Base-by-base conservation (phyloP, 2,888 invertebrate species). In the Lissocephala sabroskyi region DNA sequence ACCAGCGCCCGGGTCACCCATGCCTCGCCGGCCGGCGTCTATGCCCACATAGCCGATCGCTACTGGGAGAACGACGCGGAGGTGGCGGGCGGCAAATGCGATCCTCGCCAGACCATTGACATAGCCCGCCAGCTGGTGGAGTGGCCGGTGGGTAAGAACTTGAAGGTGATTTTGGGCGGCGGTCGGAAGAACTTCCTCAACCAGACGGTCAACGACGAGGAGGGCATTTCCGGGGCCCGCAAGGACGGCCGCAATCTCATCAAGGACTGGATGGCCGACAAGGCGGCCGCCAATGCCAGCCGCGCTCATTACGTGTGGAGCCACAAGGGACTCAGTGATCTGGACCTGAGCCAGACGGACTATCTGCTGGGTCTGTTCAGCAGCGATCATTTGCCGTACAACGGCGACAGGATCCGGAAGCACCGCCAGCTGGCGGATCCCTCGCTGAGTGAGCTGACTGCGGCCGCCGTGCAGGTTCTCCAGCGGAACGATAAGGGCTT, bases 1-100 rank as follows among this genome's bases (percentile, higher is more conserved):
- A 94, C 94, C 0, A 93, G 90, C 0, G 90, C 92, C 0, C 85
- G 92, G 33, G 89, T 94, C 1, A 94, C 94, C 0, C 92, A 94
- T 73, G 94, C 93, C 0, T 90, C 92, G 0, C 93, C 93, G 0
- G 90, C 91, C 0, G 92, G 91, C 0, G 85, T 89, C 0, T 94
- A 91, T 77, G 89, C 93, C 0, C 91, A 92, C 73, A 87, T 87
- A 0, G 88, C 92, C 0, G 86, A 90, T 52, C 86, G 93, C 4
- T 84, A 88, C 36, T 94, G 93, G 92, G 93, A 93, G 79, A 85
- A 84, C 26, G 92, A 93, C 70, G 82, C 85, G 0, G 89, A 39
- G 89, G 88, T 90, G 26, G 71, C 88, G 0, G 82, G 83, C 0
- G 65, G 65, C 3, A 29, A 40, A 0, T 82, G 85, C 41, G 84